Percentiles rank a stretch among this genome's conserved stretches.
Conservation (phyloP, 1,140 invertebrate genomes). For the Sarcophaga peregrina region DNA sequence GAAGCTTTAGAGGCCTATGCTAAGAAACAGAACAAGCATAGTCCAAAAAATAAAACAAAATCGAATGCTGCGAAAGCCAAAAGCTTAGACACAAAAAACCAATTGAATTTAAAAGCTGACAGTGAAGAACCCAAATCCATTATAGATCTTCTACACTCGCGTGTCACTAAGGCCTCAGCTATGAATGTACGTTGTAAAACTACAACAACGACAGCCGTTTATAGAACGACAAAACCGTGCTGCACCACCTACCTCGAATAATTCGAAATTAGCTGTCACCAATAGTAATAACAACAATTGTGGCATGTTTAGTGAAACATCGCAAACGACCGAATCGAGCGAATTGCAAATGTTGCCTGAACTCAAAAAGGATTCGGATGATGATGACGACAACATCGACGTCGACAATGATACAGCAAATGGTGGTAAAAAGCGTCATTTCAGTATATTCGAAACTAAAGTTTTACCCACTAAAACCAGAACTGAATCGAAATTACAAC, state of each 20-base stretch:
- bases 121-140: constrained; percentile 55
- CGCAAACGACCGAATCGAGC: constrained; percentile 49
- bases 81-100: not conserved
- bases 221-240: not conserved
- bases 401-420: constrained; percentile 69
- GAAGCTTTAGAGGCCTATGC: constrained; percentile 16
- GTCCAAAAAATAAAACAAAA: constrained; percentile 29
- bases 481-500: constrained; percentile 79
- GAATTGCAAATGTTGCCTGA: constrained; percentile 17
- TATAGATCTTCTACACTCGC: constrained; percentile 61
- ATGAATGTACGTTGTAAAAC: constrained; percentile 21
- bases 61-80: not conserved
- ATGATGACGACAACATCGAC: not conserved
- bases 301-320: constrained; percentile 59
- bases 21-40: constrained; percentile 26
- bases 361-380: constrained; percentile 9
- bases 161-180: constrained; percentile 50
- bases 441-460: constrained; percentile 76
- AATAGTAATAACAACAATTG: not conserved
- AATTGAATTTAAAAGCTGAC: not conserved
- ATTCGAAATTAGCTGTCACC: not conserved
- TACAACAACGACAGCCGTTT: not conserved
- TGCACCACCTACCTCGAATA: constrained; percentile 5
- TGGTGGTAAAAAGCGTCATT: constrained; percentile 62
- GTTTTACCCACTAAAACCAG: constrained; percentile 79